Evolutionary conservation across 2,888 invertebrate genomes (phyloP), one percentile per base, ranked within the genome.

Genomic region (Poecilobothrus nobilitatus): DNA sequence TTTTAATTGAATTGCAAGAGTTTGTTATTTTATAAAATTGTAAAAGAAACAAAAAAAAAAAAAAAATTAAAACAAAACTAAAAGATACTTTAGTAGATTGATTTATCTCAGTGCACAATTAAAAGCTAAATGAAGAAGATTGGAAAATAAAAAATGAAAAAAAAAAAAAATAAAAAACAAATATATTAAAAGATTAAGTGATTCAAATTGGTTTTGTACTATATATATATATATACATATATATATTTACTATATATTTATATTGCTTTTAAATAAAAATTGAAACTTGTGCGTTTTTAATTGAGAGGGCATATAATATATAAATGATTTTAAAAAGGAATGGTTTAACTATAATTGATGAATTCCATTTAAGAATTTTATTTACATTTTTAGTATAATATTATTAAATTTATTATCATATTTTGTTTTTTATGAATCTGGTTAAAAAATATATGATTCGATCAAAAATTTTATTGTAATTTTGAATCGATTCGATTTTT

Each of bases 81-180:
- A 3, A 15, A 63, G 27, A 63, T 63, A 27, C 27, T 27, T 53
- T 53, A 53, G 53, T 53, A 15, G 27, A 63, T 63, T 63, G 63
- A 63, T 63, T 63, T 63, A 63, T 63, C 63, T 22, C 27, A 63
- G 63, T 63, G 63, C 63, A 63, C 63, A 63, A 63, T 63, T 63
- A 63, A 27, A 63, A 63, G 63, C 22, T 27, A 63, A 63, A 27
- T 20, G 27, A 63, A 62, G 21, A 21, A 62, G 21, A 62, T 62
- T 62, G 21, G 21, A 63, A 63, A 27, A n/a, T n/a, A n/a, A n/a
- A n/a, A n/a, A n/a, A n/a, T n/a, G n/a, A n/a, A n/a, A n/a, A n/a
- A n/a, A n/a, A n/a, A n/a, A 63, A 18, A 27, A 63, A 18, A 4
- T 22, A 22, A 15, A 63, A 63, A 53, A 53, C 10, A 53, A 53